phyloP scores from a whole-genome alignment of 1,140 invertebrate genomes.

The Diabrotica virgifera region DNA sequence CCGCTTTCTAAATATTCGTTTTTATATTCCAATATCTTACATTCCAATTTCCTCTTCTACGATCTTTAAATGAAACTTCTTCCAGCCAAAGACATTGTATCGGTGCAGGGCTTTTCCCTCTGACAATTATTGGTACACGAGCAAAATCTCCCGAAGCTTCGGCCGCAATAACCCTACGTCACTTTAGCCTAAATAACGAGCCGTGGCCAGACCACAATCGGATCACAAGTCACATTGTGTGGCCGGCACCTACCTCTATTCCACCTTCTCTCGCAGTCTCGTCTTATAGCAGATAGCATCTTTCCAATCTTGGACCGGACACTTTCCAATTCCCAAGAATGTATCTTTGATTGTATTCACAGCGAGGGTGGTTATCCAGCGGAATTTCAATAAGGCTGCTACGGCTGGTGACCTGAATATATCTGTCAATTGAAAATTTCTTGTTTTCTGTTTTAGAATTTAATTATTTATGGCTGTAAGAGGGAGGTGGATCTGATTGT shows the following conservation, averaged over 20 bases:
- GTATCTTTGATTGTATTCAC: constrained; percentile 15
- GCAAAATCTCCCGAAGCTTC: neutral
- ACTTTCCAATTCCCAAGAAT: constrained; percentile 11
- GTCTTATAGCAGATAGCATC: constrained; percentile 7
- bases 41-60: too few relatives aligned
- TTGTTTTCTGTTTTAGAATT: neutral
- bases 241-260: neutral
- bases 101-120: neutral
- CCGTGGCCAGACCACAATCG: constrained; percentile 12
- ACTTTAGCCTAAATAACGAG: constrained; percentile 19
- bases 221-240: constrained; percentile 15
- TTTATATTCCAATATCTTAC: too few relatives aligned
- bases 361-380: neutral
- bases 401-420: neutral
- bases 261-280: neutral
- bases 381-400: constrained; percentile 12
- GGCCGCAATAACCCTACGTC: constrained; percentile 16
- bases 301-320: constrained; percentile 17
- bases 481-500: too few relatives aligned
- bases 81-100: too few relatives aligned
- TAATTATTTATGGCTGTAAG: neutral
- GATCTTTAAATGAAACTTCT: too few relatives aligned
- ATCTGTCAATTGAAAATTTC: constrained; percentile 9
- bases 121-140: constrained; percentile 18
- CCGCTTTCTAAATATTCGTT: too few relatives aligned